Conservation (phyloP, 2,888 invertebrate genomes). For the Napeogenes inachia region DNA sequence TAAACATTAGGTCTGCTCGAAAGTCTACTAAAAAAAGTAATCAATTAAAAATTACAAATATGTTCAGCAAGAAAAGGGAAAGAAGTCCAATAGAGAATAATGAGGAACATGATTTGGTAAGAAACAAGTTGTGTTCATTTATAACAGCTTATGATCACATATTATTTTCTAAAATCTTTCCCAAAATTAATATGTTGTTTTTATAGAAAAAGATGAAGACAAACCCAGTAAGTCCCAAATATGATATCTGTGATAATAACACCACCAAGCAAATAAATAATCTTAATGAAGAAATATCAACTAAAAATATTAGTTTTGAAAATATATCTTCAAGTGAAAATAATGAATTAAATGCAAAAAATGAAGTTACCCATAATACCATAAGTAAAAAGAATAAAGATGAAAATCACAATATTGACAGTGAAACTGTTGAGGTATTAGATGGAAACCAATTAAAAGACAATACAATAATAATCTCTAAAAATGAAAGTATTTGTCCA, state of each 20-base stretch:
- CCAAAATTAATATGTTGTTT: conserved; percentile 10
- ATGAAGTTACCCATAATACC: neutral
- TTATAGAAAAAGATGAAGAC: conserved; percentile 48
- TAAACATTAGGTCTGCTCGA: conserved; percentile 8
- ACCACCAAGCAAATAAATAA: conserved; percentile 15
- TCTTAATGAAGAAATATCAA: conserved; percentile 10
- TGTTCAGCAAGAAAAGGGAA: conserved; percentile 48
- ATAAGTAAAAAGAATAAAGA: conserved; percentile 16
- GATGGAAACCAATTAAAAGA: conserved; percentile 14
- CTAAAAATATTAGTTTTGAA: conserved; percentile 3
- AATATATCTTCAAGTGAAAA: conserved; percentile 8
- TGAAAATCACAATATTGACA: conserved; percentile 21
- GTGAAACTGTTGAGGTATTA: conserved; percentile 6
- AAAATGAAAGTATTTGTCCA: conserved; percentile 8
- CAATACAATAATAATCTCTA: conserved; percentile 3
- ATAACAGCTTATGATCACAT: conserved; percentile 1
- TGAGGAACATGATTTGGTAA: conserved; percentile 16
- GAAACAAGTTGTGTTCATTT: neutral
- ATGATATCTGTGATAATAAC: conserved; percentile 15
- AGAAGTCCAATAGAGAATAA: conserved; percentile 39
- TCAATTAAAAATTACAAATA: conserved; percentile 48
- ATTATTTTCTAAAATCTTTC: neutral
- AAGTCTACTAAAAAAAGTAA: conserved; percentile 24
- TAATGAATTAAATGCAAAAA: conserved; percentile 10
- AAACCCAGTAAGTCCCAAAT: conserved; percentile 15